Evolutionary conservation across 2,797 vertebrate species (phyloP).

Genomic region (Eupleurogrammus muticus): DNA sequence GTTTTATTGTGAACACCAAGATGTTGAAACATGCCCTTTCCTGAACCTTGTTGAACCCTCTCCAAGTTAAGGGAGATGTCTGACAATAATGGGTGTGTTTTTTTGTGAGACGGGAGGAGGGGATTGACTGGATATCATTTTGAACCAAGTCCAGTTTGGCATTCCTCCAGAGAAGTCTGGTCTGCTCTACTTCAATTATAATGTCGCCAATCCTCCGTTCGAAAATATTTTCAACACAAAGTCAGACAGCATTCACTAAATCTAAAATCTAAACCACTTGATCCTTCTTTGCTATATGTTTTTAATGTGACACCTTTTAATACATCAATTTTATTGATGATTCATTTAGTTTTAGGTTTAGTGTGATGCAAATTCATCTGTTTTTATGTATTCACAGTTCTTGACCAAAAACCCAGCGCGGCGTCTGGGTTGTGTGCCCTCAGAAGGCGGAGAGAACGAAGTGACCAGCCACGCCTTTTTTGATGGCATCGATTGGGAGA

Average conservation of each 20-base stretch:
- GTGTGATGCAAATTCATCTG: neutral
- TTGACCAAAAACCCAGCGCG: slow-evolving; percentile 93
- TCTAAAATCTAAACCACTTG: neutral
- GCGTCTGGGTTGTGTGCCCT: slow-evolving; percentile 89
- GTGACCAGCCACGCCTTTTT: slow-evolving; percentile 92
- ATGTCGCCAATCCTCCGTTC: neutral
- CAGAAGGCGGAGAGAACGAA: slow-evolving; percentile 89
- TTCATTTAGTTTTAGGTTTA: neutral
- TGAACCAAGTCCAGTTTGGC: slow-evolving; percentile 45
- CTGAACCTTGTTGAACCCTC: slow-evolving; percentile 37
- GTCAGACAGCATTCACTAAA: neutral
- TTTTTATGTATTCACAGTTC: slow-evolving; percentile 81
- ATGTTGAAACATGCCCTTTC: slow-evolving; percentile 35
- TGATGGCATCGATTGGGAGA: slow-evolving; percentile 91
- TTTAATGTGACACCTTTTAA: neutral
- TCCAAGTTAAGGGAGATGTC: slow-evolving; percentile 11
- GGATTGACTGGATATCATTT: slow-evolving; percentile 41
- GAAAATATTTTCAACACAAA: neutral
- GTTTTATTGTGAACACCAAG: slow-evolving; percentile 43
- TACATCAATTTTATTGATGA: neutral
- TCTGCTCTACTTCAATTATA: slow-evolving; percentile 28
- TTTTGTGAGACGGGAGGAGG: slow-evolving; percentile 21
- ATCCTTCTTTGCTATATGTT: neutral
- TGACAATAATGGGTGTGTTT: slow-evolving; percentile 32
- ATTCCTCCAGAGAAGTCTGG: slow-evolving; percentile 21